phyloP scores from a whole-genome alignment of 2,113 vertebrate species.

The Illadopsis cleaveri region DNA sequence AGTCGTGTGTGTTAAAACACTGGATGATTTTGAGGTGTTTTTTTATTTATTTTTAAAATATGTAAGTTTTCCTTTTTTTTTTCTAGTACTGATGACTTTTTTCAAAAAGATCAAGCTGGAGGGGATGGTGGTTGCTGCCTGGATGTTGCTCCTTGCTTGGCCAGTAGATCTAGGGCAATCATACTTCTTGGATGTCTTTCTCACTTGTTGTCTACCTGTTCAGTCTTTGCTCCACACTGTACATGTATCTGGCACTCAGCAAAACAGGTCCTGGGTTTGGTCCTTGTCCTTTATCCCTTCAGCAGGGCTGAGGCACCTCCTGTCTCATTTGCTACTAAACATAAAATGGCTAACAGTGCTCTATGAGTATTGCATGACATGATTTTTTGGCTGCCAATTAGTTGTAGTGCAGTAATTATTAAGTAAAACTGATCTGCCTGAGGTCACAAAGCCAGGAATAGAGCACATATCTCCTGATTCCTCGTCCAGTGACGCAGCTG shows the following conservation, averaged over 20 bases:
- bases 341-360: neutral
- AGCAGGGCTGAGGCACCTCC: neutral
- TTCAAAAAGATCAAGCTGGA: neutral
- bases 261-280: neutral
- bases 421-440: neutral
- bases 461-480: neutral
- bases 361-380: neutral
- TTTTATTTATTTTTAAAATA: neutral
- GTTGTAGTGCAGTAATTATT: neutral
- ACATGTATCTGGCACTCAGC: accelerated
- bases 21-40: neutral
- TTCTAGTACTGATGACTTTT: neutral
- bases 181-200: neutral
- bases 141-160: neutral
- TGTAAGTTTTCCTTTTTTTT: neutral
- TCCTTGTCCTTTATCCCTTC: neutral
- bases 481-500: neutral
- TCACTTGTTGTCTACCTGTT: neutral
- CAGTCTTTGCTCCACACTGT: neutral
- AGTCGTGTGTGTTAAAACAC: neutral
- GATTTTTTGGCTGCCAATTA: neutral
- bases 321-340: neutral
- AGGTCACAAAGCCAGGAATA: neutral
- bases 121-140: neutral
- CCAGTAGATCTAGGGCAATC: neutral